Base-by-base conservation (phyloP, 1,140 invertebrate species). In the Pachypeltis micranthus region DNA sequence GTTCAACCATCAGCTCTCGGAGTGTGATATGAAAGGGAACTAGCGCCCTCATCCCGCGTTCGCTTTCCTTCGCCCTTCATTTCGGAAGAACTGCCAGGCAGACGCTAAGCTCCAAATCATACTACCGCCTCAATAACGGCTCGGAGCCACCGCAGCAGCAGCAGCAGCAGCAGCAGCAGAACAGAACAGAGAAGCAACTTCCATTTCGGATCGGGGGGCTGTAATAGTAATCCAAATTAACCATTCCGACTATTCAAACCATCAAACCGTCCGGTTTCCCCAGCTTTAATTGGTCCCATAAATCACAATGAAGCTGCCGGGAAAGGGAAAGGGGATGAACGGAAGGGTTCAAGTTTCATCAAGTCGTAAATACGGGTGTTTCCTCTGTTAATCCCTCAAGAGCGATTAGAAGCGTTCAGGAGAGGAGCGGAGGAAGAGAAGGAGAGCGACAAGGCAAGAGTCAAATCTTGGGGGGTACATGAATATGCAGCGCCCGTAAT, bases 311-410 rank as follows among this genome's bases (percentile, higher is more conserved):
- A 51, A 51, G 47, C 47, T 10, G 10, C 3, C 47, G n/a, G n/a
- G n/a, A n/a, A 10, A 10, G 10, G 7, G 3, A 21, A 10, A 4
- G 47, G 19, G 47, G 47, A 4, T 10, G 21, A 7, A 51, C 47
- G 47, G 47, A 51, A 51, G 47, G 47, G 47, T 51, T 51, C 47
- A 51, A 51, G 47, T 51, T 51, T 51, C 47, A 51, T 51, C 47
- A 51, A 51, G 47, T 51, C 47, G 47, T 51, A 51, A 51, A 51
- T 51, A 51, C 47, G 47, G 47, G 47, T 51, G 47, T 51, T 51
- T 51, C 47, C 47, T 51, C 47, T 51, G 47, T 51, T 51, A 51
- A 51, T 51, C 47, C 47, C 47, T 51, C 47, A 51, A 51, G 47
- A 16, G 47, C 47, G 47, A 51, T 51, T 51, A 51, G 47, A 51